Evolutionary conservation across 2,113 vertebrate species (phyloP), one percentile per base, ranked within the genome.

Genomic region (Mobula hypostoma): DNA sequence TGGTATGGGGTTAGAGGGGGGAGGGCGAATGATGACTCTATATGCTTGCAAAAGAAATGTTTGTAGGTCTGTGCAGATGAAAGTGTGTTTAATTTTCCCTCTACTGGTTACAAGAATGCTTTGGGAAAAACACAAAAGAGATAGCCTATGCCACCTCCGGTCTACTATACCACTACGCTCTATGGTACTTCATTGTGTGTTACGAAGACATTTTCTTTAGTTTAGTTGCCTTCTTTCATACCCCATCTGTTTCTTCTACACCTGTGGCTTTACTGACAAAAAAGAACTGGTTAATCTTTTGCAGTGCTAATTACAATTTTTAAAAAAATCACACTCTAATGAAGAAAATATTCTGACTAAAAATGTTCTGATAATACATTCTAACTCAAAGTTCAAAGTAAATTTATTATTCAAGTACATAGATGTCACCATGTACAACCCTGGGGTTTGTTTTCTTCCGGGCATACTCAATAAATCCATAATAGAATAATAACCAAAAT

Each of bases 201-300:
- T 96, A 97, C 97, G 98, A 96, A 97, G 97, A 98, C 63, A 66
- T 66, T 66, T 66, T 66, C 7, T 8, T 66, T 66, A 66, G 48
- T 98, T 98, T 98, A 99, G 98, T 99, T 98, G 97, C 97, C 97
- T 97, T 98, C 98, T 99, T 72, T 98, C 97, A 96, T 97, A 96
- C 97, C 97, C 17, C 19, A 74, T 74, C 95, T 97, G 96, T 97
- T 97, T 95, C 96, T 96, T 97, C 96, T 98, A 98, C 98, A 98
- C 98, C 98, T 98, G 98, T 98, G 97, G 96, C 97, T 98, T 97
- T 98, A 98, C 98, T 98, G 97, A 98, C 97, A 98, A 97, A 97
- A 96, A 97, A 97, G 97, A 97, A 98, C 98, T 98, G 97, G 96
- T 96, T 96, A 97, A 97, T 97, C 96, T 97, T 98, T 97, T 97